Evolutionary conservation across 1,140 invertebrate species (phyloP).

Genomic region (Condylostylus longicornis): DNA sequence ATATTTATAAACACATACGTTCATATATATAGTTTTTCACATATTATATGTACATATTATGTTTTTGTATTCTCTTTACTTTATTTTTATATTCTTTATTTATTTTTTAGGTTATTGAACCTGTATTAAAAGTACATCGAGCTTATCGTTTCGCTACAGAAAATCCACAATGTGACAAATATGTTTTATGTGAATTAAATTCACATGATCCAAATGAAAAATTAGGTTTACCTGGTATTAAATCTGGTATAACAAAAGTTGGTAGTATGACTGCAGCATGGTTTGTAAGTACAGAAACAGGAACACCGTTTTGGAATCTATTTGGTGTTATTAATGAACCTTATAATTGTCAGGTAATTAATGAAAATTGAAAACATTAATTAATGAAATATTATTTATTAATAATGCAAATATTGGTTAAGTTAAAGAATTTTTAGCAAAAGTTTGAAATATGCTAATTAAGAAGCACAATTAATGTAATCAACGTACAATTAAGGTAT

Average conservation of each 20-base stretch:
- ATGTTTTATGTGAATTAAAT: conserved; percentile 62
- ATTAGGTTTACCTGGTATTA: conserved; percentile 40
- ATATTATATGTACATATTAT: neutral
- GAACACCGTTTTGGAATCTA: conserved; percentile 40
- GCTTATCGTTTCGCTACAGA: conserved; percentile 56
- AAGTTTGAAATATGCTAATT: no score
- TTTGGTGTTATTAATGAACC: conserved; percentile 38
- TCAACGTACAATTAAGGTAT: no score
- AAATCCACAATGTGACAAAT: conserved; percentile 53
- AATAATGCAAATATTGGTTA: no score
- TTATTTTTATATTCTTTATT: conserved; percentile 2
- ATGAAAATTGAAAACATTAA: no score
- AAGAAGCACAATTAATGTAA: no score
- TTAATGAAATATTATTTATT: no score
- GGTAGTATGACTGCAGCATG: conserved; percentile 47
- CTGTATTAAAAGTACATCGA: conserved; percentile 54
- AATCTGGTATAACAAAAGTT: conserved; percentile 48
- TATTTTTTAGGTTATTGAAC: conserved; percentile 45
- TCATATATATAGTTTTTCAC: no score
- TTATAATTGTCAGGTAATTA: conserved; percentile 39
- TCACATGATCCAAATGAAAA: conserved; percentile 37
- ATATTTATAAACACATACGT: no score
- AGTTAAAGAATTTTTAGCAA: no score
- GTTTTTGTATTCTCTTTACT: neutral
- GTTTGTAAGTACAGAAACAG: conserved; percentile 36